Evolutionary conservation across 2,113 vertebrate genomes (phyloP), one percentile per base, ranked within the genome.

Genomic region (Mungos mungo): DNA sequence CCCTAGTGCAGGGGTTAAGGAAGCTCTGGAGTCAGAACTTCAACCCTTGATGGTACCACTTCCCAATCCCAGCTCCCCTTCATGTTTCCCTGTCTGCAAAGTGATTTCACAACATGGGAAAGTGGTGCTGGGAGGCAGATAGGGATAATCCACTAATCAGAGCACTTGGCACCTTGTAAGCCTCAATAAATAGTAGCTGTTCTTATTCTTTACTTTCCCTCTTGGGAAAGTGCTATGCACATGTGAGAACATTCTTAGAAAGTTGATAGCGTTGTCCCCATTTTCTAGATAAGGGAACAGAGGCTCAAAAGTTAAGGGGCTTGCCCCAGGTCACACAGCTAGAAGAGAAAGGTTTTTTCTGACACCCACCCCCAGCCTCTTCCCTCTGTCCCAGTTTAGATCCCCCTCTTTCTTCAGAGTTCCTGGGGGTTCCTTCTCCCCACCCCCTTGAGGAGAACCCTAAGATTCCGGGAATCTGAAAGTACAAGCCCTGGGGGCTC

Each of bases 401-500:
- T 21, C 45, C n/a, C 76, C 35, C 54, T 52, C 68, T 35, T 89
- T 89, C 68, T 27, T 95, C n/a, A 54, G 19, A 31, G 60, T 50
- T 95, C 31, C 38, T 38, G 41, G n/a, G 45, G 41, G 41, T 38
- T 63, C 25, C 71, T 52, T 82, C 9, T 35, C 21, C 25, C 25
- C n/a, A 52, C 4, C 23, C 2, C 45, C 23, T 69, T 23, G 31
- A 65, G 25, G 57, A 66, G 72, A 71, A 31, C 45, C 68, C 52
- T 57, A 69, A 60, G 25, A 87, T 95, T 52, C 79, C 93, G 96
- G 85, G 1, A 81, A 10, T 9, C 90, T 25, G 14, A 47, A 87
- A 97, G 35, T 88, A 57, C 91, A 90, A 94, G 35, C 66, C 16
- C 11, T 60, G 85, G 87, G 90, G 94, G 84, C 81, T 23, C 68